A percentile compares a stretch with the other conserved stretches of the same genome.
These are phyloP conservation scores for Chaetodon trifasciatus DNA, from an alignment of 2,797 vertebrate genomes.

Conservation along the genomic window DNA sequence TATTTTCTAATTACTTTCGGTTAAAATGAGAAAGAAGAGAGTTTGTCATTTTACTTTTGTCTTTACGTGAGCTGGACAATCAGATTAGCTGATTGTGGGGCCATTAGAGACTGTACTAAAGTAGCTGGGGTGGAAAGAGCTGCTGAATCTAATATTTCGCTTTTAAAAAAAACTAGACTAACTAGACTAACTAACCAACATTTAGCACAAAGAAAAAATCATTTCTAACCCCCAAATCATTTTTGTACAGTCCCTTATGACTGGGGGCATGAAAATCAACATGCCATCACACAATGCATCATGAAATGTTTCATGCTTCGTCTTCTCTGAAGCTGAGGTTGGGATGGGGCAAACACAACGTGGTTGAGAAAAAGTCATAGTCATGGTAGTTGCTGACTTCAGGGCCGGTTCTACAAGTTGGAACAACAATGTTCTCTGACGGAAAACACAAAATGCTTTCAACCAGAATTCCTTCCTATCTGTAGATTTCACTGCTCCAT, in stretches of 20 bases:
- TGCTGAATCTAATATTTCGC: neutral
- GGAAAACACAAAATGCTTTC: conserved; percentile 21
- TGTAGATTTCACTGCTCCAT: conserved; percentile 24
- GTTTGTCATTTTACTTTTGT: neutral
- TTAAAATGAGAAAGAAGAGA: neutral
- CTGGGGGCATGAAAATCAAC: neutral
- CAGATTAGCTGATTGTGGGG: neutral
- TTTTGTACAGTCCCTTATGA: neutral
- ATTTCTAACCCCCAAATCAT: neutral
- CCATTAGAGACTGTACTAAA: neutral
- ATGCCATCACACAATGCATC: neutral
- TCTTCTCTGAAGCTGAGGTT: neutral
- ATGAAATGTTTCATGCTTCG: neutral
- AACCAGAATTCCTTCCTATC: conserved; percentile 24
- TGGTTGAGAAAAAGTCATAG: neutral
- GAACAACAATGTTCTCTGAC: conserved; percentile 10
- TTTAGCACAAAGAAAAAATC: neutral
- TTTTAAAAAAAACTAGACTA: neutral
- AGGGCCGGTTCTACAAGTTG: neutral
- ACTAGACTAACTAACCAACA: neutral
- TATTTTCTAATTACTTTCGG: neutral
- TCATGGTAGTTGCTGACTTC: neutral
- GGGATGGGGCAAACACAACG: neutral
- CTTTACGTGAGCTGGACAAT: neutral
- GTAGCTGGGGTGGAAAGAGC: neutral